Base-by-base conservation (phyloP, 1,140 invertebrate genomes). In the Hydropsyche tenuis region DNA sequence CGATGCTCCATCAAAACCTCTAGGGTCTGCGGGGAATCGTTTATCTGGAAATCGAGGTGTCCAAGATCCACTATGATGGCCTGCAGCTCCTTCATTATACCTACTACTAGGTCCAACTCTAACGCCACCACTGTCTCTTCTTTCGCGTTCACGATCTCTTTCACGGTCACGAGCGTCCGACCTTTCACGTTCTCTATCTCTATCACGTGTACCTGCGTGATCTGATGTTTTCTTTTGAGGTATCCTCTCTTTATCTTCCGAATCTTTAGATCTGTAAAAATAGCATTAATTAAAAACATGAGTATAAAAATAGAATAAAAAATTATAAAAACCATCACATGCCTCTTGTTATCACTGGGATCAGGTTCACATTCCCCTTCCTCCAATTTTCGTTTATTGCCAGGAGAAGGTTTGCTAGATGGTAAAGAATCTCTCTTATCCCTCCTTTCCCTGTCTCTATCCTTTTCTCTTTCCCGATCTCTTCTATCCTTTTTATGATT, bases 291-390 rank as follows among this genome's bases (percentile, higher is more conserved):
- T 12, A 62, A 62, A 62, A 62, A 48, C 22, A 43, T 68, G 48
- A n/a, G n/a, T 43, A 30, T 65, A 48, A 46, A 65, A n/a, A 16
- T 25, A 42, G 1, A 65, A 60, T 43, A 20, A n/a, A 43, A 63
- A 63, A 72, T 43, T 1, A 63, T 3, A 56, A 22, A 46, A 11
- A 51, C 56, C 6, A 37, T n/a, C n/a, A n/a, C 11, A 30, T 53
- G 0, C 74, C 73, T 78, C 81, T 85, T 86, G 71, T 83, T 85
- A 69, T 85, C 84, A 68, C 71, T 81, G 1, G 81, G 77, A 30
- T 85, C 85, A 43, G 82, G 83, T 70, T 86, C 84, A 78, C 85
- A 85, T 80, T 86, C 85, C 1, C 85, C 85, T 71, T 86, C 85
- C 76, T 86, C 85, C 16, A 86, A 73, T 75, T 86, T 86, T 77